phyloP scores from a whole-genome alignment of 2,797 vertebrate species.

The Crypturellus tataupa region DNA sequence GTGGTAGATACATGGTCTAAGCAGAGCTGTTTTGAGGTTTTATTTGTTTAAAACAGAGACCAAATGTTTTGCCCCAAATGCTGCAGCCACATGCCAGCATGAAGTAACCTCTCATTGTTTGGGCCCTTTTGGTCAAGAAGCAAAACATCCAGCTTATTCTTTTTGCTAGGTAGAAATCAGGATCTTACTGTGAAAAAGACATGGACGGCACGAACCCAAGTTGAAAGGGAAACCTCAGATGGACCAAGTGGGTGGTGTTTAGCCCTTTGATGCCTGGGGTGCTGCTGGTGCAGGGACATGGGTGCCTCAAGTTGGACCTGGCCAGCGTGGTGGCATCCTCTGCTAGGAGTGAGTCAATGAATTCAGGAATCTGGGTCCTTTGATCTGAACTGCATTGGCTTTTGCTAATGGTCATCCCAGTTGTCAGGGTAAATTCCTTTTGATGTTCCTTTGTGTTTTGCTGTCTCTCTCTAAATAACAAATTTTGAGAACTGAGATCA shows the following conservation, averaged over 20 bases:
- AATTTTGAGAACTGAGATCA: not conserved
- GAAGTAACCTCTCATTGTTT: not conserved
- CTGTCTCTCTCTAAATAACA: not conserved
- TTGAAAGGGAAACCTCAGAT: not conserved
- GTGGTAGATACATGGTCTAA: not conserved
- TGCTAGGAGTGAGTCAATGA: not conserved
- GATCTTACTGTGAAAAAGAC: not conserved
- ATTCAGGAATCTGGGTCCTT: not conserved
- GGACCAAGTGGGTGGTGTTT: not conserved
- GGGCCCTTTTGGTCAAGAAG: not conserved
- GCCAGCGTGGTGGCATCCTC: not conserved
- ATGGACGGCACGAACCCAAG: not conserved
- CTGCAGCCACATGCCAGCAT: not conserved
- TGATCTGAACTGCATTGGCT: not conserved
- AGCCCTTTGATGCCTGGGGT: not conserved
- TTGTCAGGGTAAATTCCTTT: not conserved
- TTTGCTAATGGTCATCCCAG: not conserved
- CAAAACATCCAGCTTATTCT: not conserved
- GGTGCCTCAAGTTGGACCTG: not conserved
- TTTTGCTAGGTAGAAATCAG: not conserved
- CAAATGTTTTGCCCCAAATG: not conserved
- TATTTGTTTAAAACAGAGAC: not conserved
- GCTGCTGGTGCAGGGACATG: fast-evolving
- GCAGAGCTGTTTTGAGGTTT: not conserved
- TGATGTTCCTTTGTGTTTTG: not conserved